Evolutionary conservation across 2,797 vertebrate genomes (phyloP).

Genomic region (Schizothorax lantsangensis): DNA sequence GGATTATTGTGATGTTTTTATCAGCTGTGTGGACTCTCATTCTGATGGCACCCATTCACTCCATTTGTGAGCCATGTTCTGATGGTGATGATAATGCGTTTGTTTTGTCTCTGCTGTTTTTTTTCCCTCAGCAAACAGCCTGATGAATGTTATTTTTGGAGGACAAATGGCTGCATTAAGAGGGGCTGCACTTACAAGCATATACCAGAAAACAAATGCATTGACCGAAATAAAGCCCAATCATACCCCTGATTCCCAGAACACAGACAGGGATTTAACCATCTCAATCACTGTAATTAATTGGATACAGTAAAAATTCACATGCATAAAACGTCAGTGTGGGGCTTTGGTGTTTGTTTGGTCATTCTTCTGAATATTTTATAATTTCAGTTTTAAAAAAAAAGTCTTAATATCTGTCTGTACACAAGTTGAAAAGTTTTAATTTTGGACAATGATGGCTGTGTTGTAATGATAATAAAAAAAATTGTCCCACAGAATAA

Average conservation of each 20-base stretch:
- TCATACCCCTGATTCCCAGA: background rate
- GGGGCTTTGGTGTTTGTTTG: background rate
- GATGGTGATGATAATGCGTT: too few species aligned
- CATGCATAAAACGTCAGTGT: background rate
- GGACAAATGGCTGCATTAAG: slow-evolving; percentile 72
- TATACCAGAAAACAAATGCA: slow-evolving; percentile 71
- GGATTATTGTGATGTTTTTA: background rate
- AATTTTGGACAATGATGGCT: background rate
- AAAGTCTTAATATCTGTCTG: background rate
- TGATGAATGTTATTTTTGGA: slow-evolving; percentile 78
- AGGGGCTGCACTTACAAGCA: slow-evolving; percentile 71
- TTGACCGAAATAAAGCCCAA: slow-evolving; percentile 71
- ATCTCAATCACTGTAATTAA: background rate
- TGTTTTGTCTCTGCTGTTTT: background rate
- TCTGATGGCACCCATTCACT: background rate
- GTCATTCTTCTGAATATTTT: background rate
- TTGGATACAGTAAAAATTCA: background rate
- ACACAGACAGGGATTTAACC: background rate
- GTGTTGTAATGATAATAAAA: background rate
- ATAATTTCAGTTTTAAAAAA: background rate
- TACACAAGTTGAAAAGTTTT: background rate
- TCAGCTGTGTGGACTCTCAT: background rate
- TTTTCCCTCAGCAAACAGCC: slow-evolving; percentile 58
- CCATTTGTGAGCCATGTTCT: background rate
- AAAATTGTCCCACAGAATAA: background rate